These are phyloP conservation scores for Polia nebulosa DNA, from an alignment of 2,888 invertebrate genomes.

Conservation along the genomic window DNA sequence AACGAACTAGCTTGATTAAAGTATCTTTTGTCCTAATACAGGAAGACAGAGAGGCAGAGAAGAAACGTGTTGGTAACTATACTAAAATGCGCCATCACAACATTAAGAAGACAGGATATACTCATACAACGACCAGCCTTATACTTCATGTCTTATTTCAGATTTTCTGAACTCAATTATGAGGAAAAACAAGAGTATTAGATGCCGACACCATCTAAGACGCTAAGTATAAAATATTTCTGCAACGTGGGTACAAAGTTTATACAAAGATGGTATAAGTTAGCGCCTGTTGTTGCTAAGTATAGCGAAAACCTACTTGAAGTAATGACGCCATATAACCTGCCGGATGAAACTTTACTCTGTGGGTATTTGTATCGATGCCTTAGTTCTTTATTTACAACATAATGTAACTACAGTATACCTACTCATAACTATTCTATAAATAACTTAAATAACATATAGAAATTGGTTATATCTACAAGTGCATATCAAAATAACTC, in stretches of 20 bases:
- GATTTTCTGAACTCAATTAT: conserved; percentile 15
- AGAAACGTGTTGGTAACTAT: too few relatives aligned
- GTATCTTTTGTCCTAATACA: not conserved
- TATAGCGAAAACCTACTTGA: not conserved
- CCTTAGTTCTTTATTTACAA: too few relatives aligned
- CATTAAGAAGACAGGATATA: too few relatives aligned
- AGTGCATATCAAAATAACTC: too few relatives aligned
- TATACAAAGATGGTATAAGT: conserved; percentile 2
- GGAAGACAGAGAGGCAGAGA: not conserved
- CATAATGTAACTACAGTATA: too few relatives aligned
- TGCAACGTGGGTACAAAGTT: conserved; percentile 7
- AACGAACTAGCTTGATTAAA: not conserved
- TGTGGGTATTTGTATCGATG: not conserved
- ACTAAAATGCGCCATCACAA: too few relatives aligned
- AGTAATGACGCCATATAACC: not conserved
- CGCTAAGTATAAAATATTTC: conserved; percentile 15
- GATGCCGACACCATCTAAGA: conserved; percentile 5
- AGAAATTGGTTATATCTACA: too few relatives aligned
- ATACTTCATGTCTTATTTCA: not conserved
- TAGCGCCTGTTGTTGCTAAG: not conserved
- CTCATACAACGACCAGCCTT: not conserved
- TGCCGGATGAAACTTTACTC: not conserved
- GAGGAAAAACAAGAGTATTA: conserved; percentile 6
- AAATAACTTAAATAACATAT: too few relatives aligned
- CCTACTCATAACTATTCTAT: too few relatives aligned